A percentile compares a stretch with the other conserved stretches of the same genome.
These are phyloP conservation scores for Chrysochloris asiatica DNA, from an alignment of 2,113 vertebrate genomes.

Conservation along the genomic window DNA sequence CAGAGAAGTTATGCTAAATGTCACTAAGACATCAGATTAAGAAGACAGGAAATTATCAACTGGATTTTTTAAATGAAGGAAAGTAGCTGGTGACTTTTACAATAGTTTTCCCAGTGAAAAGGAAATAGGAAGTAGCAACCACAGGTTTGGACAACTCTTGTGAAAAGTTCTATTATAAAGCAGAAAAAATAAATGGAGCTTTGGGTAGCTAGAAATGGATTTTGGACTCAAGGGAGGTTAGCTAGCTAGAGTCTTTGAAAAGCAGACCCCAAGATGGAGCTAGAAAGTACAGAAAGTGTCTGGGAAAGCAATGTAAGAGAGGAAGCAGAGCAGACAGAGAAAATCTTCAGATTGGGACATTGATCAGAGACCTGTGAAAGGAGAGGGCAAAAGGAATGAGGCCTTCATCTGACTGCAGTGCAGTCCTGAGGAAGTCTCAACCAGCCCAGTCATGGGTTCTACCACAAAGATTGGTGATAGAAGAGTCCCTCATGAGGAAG, in stretches of 20 bases:
- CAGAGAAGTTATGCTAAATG: not conserved
- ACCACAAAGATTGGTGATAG: not conserved
- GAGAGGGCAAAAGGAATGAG: not conserved
- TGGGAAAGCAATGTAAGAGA: not conserved
- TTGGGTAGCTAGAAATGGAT: not conserved
- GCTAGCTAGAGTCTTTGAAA: not conserved
- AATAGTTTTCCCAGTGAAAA: not conserved
- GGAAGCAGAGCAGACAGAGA: not conserved
- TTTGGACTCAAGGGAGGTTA: not conserved
- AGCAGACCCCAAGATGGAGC: not conserved
- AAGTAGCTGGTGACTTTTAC: not conserved
- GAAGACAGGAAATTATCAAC: not conserved
- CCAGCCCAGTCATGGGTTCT: not conserved
- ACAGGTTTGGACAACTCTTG: not conserved
- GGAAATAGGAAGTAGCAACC: not conserved
- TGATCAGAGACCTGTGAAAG: not conserved
- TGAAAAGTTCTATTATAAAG: not conserved
- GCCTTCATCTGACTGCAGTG: too few relatives aligned
- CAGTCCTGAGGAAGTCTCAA: not conserved
- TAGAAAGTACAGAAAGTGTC: not conserved
- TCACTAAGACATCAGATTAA: slow-evolving; percentile 20
- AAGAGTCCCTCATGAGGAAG: not conserved
- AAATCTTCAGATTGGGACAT: not conserved
- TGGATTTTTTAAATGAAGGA: not conserved
- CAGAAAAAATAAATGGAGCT: not conserved